phyloP scores from a whole-genome alignment of 35 echinoderm and acorn worm species.

The Apostichopus californicus region DNA sequence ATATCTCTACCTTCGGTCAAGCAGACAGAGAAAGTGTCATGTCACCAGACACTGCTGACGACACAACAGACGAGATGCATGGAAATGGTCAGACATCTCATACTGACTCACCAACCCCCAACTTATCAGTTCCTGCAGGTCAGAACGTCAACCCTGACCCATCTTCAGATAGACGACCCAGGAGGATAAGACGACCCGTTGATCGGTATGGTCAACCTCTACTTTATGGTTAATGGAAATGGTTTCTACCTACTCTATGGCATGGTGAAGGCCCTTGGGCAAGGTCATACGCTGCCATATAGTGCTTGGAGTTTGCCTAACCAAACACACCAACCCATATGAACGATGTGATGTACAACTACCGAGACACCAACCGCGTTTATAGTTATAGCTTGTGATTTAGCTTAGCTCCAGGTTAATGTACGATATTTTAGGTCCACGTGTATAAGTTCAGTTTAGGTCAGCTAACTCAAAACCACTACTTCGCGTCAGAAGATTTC shows the following conservation, averaged over 20 bases:
- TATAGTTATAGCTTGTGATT: neutral
- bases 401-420: neutral
- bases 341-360: neutral
- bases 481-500: neutral
- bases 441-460: neutral
- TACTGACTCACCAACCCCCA: neutral
- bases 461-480: neutral
- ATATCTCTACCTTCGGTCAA: too few species aligned
- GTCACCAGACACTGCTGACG: neutral
- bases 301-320: constrained; percentile 30
- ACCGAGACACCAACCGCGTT: neutral
- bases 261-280: neutral
- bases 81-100: neutral
- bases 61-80: neutral
- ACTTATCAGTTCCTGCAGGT: neutral
- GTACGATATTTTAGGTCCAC: too few species aligned
- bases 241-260: constrained; percentile 14
- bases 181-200: neutral
- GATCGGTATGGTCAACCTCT: constrained; percentile 21
- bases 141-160: constrained; percentile 3
- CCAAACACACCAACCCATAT: neutral
- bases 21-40: too few species aligned
- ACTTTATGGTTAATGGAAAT: constrained; percentile 23
- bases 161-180: neutral
- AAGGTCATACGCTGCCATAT: neutral